phyloP scores from a whole-genome alignment of 2,113 vertebrate species.

The Galemys pyrenaicus region DNA sequence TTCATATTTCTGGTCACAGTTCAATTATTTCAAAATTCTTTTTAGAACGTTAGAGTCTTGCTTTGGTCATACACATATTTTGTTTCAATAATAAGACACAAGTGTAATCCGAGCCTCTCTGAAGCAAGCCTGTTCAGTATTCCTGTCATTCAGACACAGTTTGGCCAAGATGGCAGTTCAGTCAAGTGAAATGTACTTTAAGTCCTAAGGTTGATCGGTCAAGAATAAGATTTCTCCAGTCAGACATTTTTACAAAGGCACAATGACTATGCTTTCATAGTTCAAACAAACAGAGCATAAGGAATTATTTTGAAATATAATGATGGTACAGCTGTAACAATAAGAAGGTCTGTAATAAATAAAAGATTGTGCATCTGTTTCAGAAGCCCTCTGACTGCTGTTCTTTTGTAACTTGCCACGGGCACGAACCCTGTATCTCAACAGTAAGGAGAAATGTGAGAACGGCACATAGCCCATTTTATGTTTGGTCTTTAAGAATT shows the following conservation, averaged over 20 bases:
- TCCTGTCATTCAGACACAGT: background rate
- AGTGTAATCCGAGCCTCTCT: background rate
- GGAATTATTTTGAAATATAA: slow-evolving; percentile 66
- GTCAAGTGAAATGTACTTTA: slow-evolving; percentile 50
- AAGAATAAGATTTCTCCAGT: slow-evolving; percentile 56
- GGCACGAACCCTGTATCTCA: background rate
- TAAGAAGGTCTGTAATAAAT: slow-evolving; percentile 58
- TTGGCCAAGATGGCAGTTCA: slow-evolving; percentile 15
- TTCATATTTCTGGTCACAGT: background rate
- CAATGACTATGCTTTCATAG: slow-evolving; percentile 10
- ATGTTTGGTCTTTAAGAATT: background rate
- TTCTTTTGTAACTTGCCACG: background rate
- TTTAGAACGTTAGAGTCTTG: slow-evolving; percentile 27
- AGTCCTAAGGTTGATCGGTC: slow-evolving; percentile 53
- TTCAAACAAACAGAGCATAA: slow-evolving; percentile 61
- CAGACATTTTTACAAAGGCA: slow-evolving; percentile 55
- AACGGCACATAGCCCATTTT: rapidly evolving
- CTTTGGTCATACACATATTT: background rate
- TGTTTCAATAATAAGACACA: background rate
- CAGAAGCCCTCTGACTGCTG: slow-evolving; percentile 1
- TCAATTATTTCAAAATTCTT: slow-evolving; percentile 48
- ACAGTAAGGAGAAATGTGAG: background rate
- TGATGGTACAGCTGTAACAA: slow-evolving; percentile 60
- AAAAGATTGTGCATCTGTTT: slow-evolving; percentile 67
- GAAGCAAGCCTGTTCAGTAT: background rate